Conservation (phyloP, 2,797 vertebrate species). For the Coccyzus lansbergi region DNA sequence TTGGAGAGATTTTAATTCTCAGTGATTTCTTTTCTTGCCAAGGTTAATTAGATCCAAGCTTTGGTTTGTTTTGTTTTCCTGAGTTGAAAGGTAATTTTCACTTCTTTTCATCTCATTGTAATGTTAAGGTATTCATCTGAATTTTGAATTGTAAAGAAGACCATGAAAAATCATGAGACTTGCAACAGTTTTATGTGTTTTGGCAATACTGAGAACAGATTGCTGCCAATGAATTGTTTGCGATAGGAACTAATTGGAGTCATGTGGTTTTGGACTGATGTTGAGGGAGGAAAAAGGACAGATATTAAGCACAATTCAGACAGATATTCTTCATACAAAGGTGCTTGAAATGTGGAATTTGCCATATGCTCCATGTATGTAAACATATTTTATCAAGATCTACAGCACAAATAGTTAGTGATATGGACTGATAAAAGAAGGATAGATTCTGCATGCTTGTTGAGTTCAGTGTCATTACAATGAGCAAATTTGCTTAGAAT, state of each 20-base stretch:
- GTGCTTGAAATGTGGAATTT: constrained; percentile 63
- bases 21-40: constrained; percentile 34
- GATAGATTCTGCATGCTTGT: not conserved
- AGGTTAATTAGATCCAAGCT: constrained; percentile 61
- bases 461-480: not conserved
- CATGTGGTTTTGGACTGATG: constrained; percentile 75
- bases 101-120: constrained; percentile 62
- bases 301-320: constrained; percentile 69
- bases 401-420: not conserved
- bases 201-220: constrained; percentile 70
- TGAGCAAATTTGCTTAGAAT: not conserved
- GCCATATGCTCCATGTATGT: not conserved
- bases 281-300: constrained; percentile 57
- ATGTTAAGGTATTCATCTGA: constrained; percentile 57
- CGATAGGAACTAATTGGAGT: constrained; percentile 79
- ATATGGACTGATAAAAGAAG: not conserved
- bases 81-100: constrained; percentile 65
- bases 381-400: not conserved
- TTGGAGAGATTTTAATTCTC: constrained; percentile 32
- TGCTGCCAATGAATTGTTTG: constrained; percentile 76
- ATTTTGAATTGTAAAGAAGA: constrained; percentile 63
- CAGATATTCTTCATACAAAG: constrained; percentile 71
- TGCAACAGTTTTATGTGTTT: constrained; percentile 72
- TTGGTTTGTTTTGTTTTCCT: constrained; percentile 50
- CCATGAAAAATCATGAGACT: constrained; percentile 61